A percentile compares a stretch with the other conserved stretches of the same genome.
phyloP scores from a whole-genome alignment of 2,113 vertebrate genomes.

The Xenopus borealis region DNA sequence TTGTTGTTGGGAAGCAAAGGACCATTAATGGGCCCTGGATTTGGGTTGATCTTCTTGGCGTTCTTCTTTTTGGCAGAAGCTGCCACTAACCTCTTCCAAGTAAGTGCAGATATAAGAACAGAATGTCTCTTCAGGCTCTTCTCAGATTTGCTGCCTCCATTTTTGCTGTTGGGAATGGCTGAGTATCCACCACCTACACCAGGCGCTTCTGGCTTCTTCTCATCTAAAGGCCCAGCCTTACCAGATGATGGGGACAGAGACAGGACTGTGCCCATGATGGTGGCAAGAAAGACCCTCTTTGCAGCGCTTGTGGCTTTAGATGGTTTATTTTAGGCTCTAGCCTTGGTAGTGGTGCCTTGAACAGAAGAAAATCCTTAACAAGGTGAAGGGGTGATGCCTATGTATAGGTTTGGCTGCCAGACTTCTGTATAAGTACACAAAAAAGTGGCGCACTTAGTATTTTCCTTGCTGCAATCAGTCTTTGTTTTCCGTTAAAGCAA shows the following conservation, averaged over 20 bases:
- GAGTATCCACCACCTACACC: slow-evolving; percentile 40
- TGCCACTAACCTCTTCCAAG: slow-evolving; percentile 84
- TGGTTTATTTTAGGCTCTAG: not conserved
- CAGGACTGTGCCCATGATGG: slow-evolving; percentile 89
- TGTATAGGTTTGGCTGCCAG: not conserved
- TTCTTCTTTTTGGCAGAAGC: slow-evolving; percentile 87
- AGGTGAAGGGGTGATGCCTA: not conserved
- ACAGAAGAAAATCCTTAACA: not conserved
- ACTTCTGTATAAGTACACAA: no score
- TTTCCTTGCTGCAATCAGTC: not conserved
- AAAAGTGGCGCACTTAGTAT: not conserved
- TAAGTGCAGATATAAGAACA: slow-evolving; percentile 82
- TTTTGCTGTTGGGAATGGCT: slow-evolving; percentile 45
- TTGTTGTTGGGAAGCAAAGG: slow-evolving; percentile 59
- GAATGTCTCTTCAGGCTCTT: slow-evolving; percentile 84
- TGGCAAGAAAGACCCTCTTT: slow-evolving; percentile 16
- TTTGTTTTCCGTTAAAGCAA: no score
- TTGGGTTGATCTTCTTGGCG: slow-evolving; percentile 87
- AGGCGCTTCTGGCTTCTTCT: slow-evolving; percentile 56
- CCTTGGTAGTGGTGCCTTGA: no score
- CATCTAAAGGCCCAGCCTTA: slow-evolving; percentile 64
- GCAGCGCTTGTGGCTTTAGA: not conserved
- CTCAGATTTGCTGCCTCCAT: slow-evolving; percentile 59
- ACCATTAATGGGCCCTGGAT: slow-evolving; percentile 57
- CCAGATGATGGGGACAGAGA: slow-evolving; percentile 79